Base-by-base conservation (phyloP, 2,113 vertebrate genomes). In the Lophura nycthemera region DNA sequence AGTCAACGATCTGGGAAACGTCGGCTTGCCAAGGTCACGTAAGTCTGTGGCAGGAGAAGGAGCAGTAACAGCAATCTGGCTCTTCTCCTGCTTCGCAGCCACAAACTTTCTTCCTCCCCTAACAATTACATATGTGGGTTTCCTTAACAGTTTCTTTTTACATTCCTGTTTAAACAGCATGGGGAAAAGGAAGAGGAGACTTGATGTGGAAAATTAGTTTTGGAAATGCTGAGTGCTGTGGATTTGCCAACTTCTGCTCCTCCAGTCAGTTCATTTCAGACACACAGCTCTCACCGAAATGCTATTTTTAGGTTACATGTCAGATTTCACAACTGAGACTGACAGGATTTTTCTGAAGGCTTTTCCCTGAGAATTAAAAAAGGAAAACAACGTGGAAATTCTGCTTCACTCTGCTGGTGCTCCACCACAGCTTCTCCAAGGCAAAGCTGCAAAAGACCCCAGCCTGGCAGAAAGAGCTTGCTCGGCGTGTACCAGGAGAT, bases 61-160 rank as follows among this genome's bases (percentile, higher is more conserved):
- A 89, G 47, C 71, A 91, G 92, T 78, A 93, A 96, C 80, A 90
- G 82, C 69, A 95, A 84, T 77, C 83, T 90, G 86, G 92, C 87
- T 92, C 93, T 79, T 93, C 88, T 92, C 71, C 90, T 92, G 47
- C 60, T 88, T 78, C 93, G 64, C 87, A 92, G 95, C 92, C 94
- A 90, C 88, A 96, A 84, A 88, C 91, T 69, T 93, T 95, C 83
- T 86, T 92, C 80, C 79, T 95, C 78, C 92, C 82, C 52, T 85
- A 96, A 94, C 92, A 95, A 96, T 95, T 94, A 96, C 82, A 96
- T 84, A 56, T 96, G 90, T 94, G 83, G 94, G 78, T 97, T 96
- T 96, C 92, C 96, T 97, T 97, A 97, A 97, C 90, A 88, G 93
- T 95, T 97, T 97, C 95, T 94, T 95, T 82, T 96, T 96, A 97